Percentiles rank a stretch among this genome's conserved stretches.
Evolutionary conservation across 2,113 vertebrate species (phyloP).

Genomic region (Parus major): DNA sequence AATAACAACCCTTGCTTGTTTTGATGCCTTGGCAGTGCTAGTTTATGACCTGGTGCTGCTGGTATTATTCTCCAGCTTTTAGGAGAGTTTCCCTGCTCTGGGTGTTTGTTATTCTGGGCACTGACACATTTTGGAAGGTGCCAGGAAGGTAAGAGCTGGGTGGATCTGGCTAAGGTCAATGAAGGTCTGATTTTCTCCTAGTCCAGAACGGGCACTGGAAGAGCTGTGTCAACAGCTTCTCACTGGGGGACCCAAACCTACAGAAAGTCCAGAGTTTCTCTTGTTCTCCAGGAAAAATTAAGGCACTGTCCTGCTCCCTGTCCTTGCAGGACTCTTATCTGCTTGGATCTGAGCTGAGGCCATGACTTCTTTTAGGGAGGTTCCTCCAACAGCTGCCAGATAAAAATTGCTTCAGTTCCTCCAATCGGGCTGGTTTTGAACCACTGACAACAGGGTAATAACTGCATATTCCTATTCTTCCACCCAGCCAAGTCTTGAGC

Average conservation of each 20-base stretch:
- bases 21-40: slow-evolving; percentile 8
- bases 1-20: neutral
- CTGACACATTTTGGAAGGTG: neutral
- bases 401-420: slow-evolving; percentile 1
- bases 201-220: rapidly evolving
- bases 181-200: neutral
- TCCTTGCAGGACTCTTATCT: slow-evolving; percentile 2
- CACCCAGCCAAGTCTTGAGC: slow-evolving; percentile 23
- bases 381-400: slow-evolving; percentile 35
- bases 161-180: neutral
- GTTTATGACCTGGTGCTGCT: neutral
- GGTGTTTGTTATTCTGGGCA: neutral
- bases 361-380: slow-evolving; percentile 18
- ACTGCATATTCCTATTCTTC: slow-evolving; percentile 19
- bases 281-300: neutral
- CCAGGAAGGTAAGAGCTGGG: neutral
- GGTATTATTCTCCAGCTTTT: neutral
- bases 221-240: neutral
- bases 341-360: slow-evolving; percentile 15
- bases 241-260: neutral
- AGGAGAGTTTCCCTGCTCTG: neutral
- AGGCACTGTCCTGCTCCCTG: neutral
- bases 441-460: slow-evolving; percentile 6
- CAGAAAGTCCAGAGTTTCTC: neutral
- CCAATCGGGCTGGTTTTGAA: neutral